phyloP scores from a whole-genome alignment of 35 echinoderm and acorn worm genomes.

The Ptychodera flava region DNA sequence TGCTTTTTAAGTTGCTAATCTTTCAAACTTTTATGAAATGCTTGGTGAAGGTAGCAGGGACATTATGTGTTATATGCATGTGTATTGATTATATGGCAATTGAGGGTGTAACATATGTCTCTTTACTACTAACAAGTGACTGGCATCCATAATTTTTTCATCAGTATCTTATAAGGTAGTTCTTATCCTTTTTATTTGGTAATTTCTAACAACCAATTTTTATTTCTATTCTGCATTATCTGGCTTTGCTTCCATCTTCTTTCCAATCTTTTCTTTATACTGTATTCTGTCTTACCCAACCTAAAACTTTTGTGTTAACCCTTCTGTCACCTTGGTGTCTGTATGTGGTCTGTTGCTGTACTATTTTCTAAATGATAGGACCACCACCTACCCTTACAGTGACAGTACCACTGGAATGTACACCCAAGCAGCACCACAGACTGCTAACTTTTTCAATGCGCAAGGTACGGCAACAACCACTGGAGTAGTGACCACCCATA shows the following conservation, averaged over 20 bases:
- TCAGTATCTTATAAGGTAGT: neutral
- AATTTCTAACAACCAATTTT: neutral
- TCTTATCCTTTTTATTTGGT: neutral
- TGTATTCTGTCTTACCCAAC: too few relatives aligned
- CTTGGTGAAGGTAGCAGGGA: too few relatives aligned
- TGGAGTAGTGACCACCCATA: slow-evolving; percentile 23
- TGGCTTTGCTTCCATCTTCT: neutral
- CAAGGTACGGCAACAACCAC: neutral
- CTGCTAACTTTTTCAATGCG: slow-evolving; percentile 58
- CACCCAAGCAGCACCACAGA: slow-evolving; percentile 55
- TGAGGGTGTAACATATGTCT: too few relatives aligned
- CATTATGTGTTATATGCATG: too few relatives aligned
- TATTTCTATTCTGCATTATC: neutral
- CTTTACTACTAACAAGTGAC: neutral
- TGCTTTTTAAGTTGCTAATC: too few relatives aligned
- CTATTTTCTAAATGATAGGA: slow-evolving; percentile 48
- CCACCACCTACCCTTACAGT: slow-evolving; percentile 99
- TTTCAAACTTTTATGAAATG: too few relatives aligned
- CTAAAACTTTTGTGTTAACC: too few relatives aligned
- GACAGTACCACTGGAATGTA: slow-evolving; percentile 87
- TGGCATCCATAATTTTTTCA: neutral
- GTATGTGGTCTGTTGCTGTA: neutral
- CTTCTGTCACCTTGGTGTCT: neutral
- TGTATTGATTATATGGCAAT: too few relatives aligned
- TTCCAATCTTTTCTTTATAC: too few relatives aligned